Evolutionary conservation across 2,113 vertebrate species (phyloP).

Genomic region (Notechis scutatus): DNA sequence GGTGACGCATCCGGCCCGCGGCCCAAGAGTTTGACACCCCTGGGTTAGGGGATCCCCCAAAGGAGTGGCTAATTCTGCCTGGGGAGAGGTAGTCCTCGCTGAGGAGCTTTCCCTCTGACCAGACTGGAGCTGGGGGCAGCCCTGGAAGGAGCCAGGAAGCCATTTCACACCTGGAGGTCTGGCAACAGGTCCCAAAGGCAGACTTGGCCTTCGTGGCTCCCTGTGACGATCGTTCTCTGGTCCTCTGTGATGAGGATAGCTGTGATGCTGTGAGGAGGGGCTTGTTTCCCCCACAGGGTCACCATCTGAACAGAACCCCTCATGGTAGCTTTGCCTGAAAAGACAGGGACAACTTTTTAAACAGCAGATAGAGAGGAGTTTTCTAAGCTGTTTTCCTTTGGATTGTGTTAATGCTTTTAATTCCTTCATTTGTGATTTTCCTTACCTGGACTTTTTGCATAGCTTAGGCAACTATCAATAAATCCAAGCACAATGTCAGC

Average conservation of each 20-base stretch:
- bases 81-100: background rate
- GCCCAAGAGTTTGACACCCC: no score
- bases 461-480: background rate
- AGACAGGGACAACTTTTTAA: background rate
- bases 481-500: background rate
- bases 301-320: slow-evolving; percentile 58
- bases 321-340: slow-evolving; percentile 58
- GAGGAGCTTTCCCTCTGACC: background rate
- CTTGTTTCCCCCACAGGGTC: slow-evolving; percentile 70
- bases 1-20: no score
- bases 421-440: background rate
- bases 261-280: slow-evolving; percentile 75
- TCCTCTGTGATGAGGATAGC: slow-evolving; percentile 78
- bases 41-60: no score
- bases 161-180: slow-evolving; percentile 70
- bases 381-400: background rate
- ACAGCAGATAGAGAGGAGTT: background rate
- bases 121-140: no score
- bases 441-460: background rate
- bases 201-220: slow-evolving; percentile 78
- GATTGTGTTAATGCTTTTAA: background rate
- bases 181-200: slow-evolving; percentile 78
- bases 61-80: background rate
- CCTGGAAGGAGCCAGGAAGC: background rate
- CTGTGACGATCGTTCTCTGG: slow-evolving; percentile 75